Base-by-base conservation (phyloP, 1,140 invertebrate genomes). In the Drosophila malerkotliana region DNA sequence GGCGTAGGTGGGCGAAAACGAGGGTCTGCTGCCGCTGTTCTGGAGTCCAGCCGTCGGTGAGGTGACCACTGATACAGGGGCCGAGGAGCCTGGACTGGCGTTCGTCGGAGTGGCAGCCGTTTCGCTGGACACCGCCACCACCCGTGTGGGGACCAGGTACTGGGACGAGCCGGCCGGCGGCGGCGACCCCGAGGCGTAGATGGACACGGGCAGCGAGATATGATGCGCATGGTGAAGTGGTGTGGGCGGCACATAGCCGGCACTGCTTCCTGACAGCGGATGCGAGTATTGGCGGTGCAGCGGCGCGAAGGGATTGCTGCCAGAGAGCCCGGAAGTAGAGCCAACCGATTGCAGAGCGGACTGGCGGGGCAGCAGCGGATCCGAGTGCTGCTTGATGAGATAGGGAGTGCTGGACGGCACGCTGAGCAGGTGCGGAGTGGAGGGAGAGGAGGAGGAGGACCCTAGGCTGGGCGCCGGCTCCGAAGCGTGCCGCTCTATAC, bases 351-450 rank as follows among this genome's bases (percentile, higher is more conserved):
- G 83, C 76, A 88, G 34, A 39, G 90, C 81, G 28, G 92, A 92
- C 78, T 94, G 94, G 77, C 92, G 94, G 6, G 94, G 93, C 59
- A 95, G 74, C 39, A 94, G 69, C 2, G 94, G 94, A 91, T 95
- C 94, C 6, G 94, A 95, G 79, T 95, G 94, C 77, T 95, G 95
- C 76, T 95, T 95, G 10, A 94, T 93, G 53, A 95, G 85, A 74
- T 93, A 93, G 6, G 92, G 91, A 60, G 90, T 84, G 63, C 63
- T 79, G 54, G 76, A 93, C 34, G 94, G 94, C 45, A 95, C 94
- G 47, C 93, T 91, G 26, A 95, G 85, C 54, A 94, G 90, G 78
- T 94, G 94, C n/a, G 93, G 92, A 2, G 93, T 56, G 91, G 90
- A 34, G 81, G 93, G 63, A 8, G 44, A 47, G 5, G 41, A 45